Evolutionary conservation across 2,113 vertebrate genomes (phyloP), one percentile per base, ranked within the genome.

Genomic region (Eidolon helvum): DNA sequence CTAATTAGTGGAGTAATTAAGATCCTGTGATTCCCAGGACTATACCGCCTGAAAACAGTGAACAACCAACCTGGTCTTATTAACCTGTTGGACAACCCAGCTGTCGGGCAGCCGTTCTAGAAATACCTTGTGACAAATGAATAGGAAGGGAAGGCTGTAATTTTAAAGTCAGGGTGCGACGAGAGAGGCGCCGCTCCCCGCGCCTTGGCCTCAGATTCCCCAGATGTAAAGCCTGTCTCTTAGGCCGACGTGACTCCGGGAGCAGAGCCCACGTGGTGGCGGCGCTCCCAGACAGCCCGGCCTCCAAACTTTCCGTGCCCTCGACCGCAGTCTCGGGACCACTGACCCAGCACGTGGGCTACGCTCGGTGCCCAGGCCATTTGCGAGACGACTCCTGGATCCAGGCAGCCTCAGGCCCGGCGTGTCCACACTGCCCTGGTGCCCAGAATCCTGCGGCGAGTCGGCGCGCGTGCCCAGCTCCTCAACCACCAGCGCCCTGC

Each of bases 371-470:
- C 53, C 30, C 83, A 6, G 28, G 35, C 40, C 72, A 1, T 2
- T 4, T 22, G 8, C 1, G 9, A 35, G 65, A 57, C 40, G 0
- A 11, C 40, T 4, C 26, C 30, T 0, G 12, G 43, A 7, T 4
- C 12, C 5, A 0, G 11, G 53, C 19, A 1, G 68, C 35, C 1
- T 16, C 50, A 0, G 10, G 5, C 55, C 5, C 18, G 6, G 43
- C 0, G 5, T 0, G 28, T 0, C 35, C 68, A 5, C 38, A 6
- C 21, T 0, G 2, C 26, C 15, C 3, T 0, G 2, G 4, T 4
- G 4, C 33, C 53, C 40, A 0, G 15, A 12, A 1, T 3, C 10
- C 0, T 0, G 10, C 0, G 9, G 35, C n/a, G 0, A 3, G 30
- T 11, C 4, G 2, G 33, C 1, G 22, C 15, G 48, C 43, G 38